These are phyloP conservation scores for Antrozous pallidus DNA, from an alignment of 2,797 vertebrate species.

Conservation along the genomic window DNA sequence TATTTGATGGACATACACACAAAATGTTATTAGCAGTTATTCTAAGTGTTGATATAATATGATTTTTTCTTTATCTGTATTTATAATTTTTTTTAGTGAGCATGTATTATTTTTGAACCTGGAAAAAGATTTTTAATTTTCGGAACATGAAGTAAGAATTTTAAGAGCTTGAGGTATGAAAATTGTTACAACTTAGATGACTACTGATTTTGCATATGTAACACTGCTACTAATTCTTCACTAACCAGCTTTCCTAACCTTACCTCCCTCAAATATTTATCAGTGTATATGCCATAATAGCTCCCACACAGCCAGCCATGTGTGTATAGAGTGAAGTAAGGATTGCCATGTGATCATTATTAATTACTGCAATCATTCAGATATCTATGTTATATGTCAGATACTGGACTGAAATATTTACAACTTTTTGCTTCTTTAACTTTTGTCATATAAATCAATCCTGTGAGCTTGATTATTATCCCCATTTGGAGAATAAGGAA, in stretches of 20 bases:
- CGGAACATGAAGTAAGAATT: not conserved
- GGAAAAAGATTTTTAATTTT: not conserved
- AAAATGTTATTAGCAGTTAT: not conserved
- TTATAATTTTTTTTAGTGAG: constrained; percentile 9
- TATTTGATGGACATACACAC: not conserved
- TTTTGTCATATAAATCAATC: not conserved
- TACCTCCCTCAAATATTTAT: not conserved
- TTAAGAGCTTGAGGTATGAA: not conserved
- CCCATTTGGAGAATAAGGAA: not conserved
- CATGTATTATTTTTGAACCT: not conserved
- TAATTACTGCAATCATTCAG: not conserved
- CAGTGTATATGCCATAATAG: not conserved
- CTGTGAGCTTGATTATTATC: not conserved
- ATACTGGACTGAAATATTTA: not conserved
- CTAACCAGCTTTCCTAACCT: not conserved
- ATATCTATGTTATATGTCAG: not conserved
- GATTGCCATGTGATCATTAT: not conserved
- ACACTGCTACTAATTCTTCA: not conserved
- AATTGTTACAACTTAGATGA: not conserved
- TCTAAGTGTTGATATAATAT: not conserved
- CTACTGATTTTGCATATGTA: not conserved
- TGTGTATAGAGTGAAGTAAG: not conserved
- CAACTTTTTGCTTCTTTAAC: not conserved
- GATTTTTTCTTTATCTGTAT: not conserved
- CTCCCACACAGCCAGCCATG: not conserved